Percentiles rank a stretch among this genome's conserved stretches.
phyloP scores from a whole-genome alignment of 2,888 invertebrate species.

The Idaea biselata region DNA sequence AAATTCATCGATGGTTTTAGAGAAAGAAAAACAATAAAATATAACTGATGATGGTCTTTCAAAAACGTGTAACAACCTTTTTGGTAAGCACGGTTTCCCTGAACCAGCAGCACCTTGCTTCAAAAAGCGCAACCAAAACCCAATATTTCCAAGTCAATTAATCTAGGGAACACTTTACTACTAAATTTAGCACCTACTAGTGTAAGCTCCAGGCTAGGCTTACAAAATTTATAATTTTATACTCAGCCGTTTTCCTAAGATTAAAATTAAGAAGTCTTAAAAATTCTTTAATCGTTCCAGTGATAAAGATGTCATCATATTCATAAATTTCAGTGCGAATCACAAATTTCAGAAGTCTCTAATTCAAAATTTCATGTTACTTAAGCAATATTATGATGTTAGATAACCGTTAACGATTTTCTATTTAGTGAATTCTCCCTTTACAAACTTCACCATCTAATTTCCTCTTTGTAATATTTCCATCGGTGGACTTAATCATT shows the following conservation, averaged over 20 bases:
- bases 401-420: not conserved
- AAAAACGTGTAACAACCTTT: constrained; percentile 15
- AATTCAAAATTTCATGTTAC: not conserved
- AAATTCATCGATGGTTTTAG: not conserved
- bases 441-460: not conserved
- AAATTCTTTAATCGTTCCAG: constrained; percentile 22
- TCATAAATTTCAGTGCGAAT: not conserved
- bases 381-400: not conserved
- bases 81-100: constrained; percentile 38
- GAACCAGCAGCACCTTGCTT: constrained; percentile 48
- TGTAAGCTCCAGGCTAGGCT: constrained; percentile 74
- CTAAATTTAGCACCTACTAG: constrained; percentile 77
- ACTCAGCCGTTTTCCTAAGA: constrained; percentile 73
- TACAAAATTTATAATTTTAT: constrained; percentile 79
- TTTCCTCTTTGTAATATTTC: constrained; percentile 7
- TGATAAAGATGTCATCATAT: constrained; percentile 24
- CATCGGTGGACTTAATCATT: constrained; percentile 57
- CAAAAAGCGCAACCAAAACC: constrained; percentile 60
- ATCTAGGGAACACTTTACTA: constrained; percentile 89
- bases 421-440: not conserved
- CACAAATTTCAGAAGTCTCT: constrained; percentile 15
- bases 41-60: not conserved
- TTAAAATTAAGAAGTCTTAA: constrained; percentile 59
- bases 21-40: not conserved
- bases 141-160: constrained; percentile 91